phyloP scores from a whole-genome alignment of 1,140 invertebrate genomes.

The Diploscapter pachys region DNA sequence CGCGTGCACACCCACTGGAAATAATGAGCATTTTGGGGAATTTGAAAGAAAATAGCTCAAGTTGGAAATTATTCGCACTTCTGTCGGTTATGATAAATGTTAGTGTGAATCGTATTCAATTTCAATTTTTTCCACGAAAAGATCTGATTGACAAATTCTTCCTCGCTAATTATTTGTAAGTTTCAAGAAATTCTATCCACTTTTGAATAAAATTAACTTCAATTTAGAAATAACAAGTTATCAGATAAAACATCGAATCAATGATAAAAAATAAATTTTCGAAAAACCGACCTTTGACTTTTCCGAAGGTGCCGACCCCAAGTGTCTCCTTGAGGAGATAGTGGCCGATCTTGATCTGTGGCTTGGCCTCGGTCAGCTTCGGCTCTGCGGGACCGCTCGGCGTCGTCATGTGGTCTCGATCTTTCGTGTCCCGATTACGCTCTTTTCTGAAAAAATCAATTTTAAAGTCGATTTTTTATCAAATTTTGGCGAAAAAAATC shows the following conservation, averaged over 20 bases:
- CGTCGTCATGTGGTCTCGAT: conserved; percentile 25
- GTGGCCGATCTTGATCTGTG: conserved; percentile 65
- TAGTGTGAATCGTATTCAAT: too few relatives aligned
- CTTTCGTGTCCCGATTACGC: conserved; percentile 18
- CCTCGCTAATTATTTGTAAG: background rate
- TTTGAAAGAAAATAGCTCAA: too few relatives aligned
- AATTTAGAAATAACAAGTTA: background rate
- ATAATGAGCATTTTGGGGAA: background rate
- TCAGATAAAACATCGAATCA: background rate
- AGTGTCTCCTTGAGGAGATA: conserved; percentile 65
- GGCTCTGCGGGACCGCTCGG: conserved; percentile 35
- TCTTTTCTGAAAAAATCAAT: conserved; percentile 26
- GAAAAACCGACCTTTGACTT: conserved; percentile 62
- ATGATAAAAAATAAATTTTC: background rate
- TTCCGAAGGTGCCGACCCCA: conserved; percentile 65
- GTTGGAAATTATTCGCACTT: too few relatives aligned
- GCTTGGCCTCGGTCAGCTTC: conserved; percentile 48
- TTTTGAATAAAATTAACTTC: background rate
- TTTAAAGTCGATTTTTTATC: too few relatives aligned
- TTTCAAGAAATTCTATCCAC: conserved; percentile 1
- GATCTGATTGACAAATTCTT: too few relatives aligned
- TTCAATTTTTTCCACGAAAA: background rate
- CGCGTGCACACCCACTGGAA: conserved; percentile 87
- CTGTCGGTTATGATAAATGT: too few relatives aligned
- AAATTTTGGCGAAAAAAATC: too few relatives aligned